A percentile compares a stretch with the other conserved stretches of the same genome.
Evolutionary conservation across 2,113 vertebrate species (phyloP).

Genomic region (Gorsachius goisagi): DNA sequence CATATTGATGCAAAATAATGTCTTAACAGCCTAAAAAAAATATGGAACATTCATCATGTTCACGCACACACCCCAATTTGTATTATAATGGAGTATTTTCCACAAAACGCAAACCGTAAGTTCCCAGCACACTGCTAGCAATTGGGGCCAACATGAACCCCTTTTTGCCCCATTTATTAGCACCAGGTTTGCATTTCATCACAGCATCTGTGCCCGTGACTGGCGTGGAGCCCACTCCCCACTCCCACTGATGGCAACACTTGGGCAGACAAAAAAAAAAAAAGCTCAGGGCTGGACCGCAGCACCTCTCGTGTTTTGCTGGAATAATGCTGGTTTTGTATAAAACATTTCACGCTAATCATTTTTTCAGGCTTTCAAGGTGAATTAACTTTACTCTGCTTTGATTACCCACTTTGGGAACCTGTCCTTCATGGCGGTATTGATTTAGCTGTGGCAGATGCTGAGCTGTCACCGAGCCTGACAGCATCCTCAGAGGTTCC

Average conservation of each 20-base stretch:
- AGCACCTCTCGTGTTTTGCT: background rate
- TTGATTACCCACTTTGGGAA: background rate
- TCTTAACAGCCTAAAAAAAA: background rate
- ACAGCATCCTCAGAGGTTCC: constrained; percentile 5
- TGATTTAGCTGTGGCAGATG: constrained; percentile 33
- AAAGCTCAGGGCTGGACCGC: background rate
- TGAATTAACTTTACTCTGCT: background rate
- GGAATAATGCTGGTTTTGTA: background rate
- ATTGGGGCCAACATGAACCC: background rate
- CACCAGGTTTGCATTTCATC: background rate
- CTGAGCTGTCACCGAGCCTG: constrained; percentile 15
- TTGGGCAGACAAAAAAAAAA: background rate
- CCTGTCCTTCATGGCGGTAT: background rate
- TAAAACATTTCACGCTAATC: background rate
- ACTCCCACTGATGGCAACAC: background rate
- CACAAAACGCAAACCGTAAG: background rate
- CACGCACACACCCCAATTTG: background rate
- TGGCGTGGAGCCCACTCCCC: background rate
- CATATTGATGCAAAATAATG: background rate
- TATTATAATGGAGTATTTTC: background rate
- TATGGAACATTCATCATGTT: background rate
- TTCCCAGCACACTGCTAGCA: background rate
- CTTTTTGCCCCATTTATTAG: background rate
- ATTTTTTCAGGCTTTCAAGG: background rate
- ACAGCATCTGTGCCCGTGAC: background rate